Percentiles rank a stretch among this genome's conserved stretches.
Evolutionary conservation across 1,140 invertebrate species (phyloP).

Genomic region (Ephestia elutella): DNA sequence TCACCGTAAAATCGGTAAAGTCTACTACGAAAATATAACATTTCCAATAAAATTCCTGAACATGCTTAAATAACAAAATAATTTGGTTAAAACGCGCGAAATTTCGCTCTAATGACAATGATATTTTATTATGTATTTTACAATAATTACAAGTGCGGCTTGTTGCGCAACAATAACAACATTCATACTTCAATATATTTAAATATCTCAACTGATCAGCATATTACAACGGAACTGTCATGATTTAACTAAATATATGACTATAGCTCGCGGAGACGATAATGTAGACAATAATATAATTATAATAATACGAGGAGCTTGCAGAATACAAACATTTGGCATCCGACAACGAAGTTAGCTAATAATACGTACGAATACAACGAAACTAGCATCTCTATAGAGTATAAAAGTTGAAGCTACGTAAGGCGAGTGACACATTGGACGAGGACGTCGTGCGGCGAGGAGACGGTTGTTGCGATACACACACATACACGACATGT

Average conservation of each 20-base stretch:
- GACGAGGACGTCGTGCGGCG: neutral
- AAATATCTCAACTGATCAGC: slow-evolving; percentile 7
- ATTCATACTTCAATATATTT: slow-evolving; percentile 4
- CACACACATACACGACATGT: too few species aligned
- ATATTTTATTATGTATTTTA: neutral
- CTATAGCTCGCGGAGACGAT: slow-evolving; percentile 17
- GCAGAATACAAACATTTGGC: slow-evolving; percentile 32
- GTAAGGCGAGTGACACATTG: slow-evolving; percentile 18
- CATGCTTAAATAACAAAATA: slow-evolving; percentile 49
- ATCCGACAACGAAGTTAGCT: slow-evolving; percentile 27
- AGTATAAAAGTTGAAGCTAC: slow-evolving; percentile 27
- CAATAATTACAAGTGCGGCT: neutral
- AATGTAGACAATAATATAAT: slow-evolving; percentile 7
- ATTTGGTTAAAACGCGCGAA: slow-evolving; percentile 45
- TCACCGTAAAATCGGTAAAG: slow-evolving; percentile 37
- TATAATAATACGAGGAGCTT: slow-evolving; percentile 24
- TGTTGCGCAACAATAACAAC: neutral
- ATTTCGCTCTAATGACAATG: slow-evolving; percentile 6
- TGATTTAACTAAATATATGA: slow-evolving; percentile 18
- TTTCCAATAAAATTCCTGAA: slow-evolving; percentile 37
- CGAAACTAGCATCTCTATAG: slow-evolving; percentile 34
- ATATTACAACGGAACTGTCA: slow-evolving; percentile 15
- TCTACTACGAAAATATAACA: slow-evolving; percentile 55
- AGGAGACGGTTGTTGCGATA: too few species aligned
- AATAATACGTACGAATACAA: slow-evolving; percentile 23